Evolutionary conservation across 2,888 invertebrate genomes (phyloP).

Genomic region (Drosophila trichaetosa): DNA sequence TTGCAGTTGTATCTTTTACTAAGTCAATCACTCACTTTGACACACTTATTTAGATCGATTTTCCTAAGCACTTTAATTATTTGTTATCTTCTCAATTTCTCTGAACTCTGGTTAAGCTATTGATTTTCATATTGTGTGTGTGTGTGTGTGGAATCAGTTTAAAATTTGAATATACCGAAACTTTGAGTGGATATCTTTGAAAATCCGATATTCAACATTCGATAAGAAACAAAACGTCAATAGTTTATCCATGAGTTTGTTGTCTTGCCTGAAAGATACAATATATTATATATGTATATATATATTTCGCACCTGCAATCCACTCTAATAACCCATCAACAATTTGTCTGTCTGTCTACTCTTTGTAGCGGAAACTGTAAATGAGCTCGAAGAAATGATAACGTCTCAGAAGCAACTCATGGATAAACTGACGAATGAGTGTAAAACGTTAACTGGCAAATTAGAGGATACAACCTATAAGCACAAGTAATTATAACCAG

Average conservation of each 20-base stretch:
- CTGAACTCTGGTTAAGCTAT: slow-evolving; percentile 84
- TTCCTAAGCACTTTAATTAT: slow-evolving; percentile 16
- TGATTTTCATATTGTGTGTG: slow-evolving; percentile 84
- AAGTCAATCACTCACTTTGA: background rate
- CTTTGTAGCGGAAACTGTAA: slow-evolving; percentile 93
- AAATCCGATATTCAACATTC: slow-evolving; percentile 36
- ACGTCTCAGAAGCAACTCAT: slow-evolving; percentile 96
- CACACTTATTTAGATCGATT: slow-evolving; percentile 1
- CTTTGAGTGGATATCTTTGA: slow-evolving; percentile 3
- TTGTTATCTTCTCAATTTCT: slow-evolving; percentile 21
- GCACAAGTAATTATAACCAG: slow-evolving; percentile 89
- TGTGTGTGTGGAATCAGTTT: slow-evolving; percentile 54
- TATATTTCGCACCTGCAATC: slow-evolving; percentile 26
- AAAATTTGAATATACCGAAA: slow-evolving; percentile 19
- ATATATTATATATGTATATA: background rate
- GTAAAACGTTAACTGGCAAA: slow-evolving; percentile 94
- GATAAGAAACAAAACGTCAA: slow-evolving; percentile 84
- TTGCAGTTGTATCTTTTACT: slow-evolving; percentile 67
- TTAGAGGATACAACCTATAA: slow-evolving; percentile 94
- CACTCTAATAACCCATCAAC: slow-evolving; percentile 37
- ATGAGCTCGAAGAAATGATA: slow-evolving; percentile 95
- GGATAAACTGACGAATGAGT: slow-evolving; percentile 95
- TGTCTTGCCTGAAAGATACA: slow-evolving; percentile 36
- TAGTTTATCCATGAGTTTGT: slow-evolving; percentile 89
- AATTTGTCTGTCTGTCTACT: slow-evolving; percentile 66